A percentile compares a stretch with the other conserved stretches of the same genome.
Evolutionary conservation across 1,140 invertebrate species (phyloP).

Genomic region (Pectinophora gossypiella): DNA sequence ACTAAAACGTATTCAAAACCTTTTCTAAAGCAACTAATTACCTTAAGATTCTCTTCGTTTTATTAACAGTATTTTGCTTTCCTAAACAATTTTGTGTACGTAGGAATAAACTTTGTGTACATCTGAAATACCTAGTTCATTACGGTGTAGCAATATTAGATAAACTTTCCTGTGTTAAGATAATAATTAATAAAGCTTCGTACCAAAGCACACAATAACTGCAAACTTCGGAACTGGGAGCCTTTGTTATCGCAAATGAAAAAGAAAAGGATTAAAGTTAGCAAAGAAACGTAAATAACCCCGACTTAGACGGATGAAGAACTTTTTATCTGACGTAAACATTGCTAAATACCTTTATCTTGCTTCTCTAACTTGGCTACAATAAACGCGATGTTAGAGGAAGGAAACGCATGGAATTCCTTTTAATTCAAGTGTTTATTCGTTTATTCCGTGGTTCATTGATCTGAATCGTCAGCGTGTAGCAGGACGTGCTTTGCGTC

Average conservation of each 20-base stretch:
- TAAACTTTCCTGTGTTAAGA: background rate
- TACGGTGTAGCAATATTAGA: no score
- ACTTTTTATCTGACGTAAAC: slow-evolving; percentile 34
- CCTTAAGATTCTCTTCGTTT: no score
- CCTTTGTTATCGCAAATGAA: slow-evolving; percentile 27
- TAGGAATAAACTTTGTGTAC: no score
- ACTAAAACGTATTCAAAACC: no score
- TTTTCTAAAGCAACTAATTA: no score
- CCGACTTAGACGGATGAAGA: slow-evolving; percentile 22
- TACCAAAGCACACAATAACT: no score
- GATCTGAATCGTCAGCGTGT: background rate
- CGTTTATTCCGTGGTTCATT: background rate
- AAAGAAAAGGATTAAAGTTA: slow-evolving; percentile 31
- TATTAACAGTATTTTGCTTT: no score
- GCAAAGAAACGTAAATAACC: slow-evolving; percentile 35
- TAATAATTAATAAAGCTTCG: no score
- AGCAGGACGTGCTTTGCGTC: no score
- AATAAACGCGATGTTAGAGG: no score
- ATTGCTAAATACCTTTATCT: slow-evolving; percentile 29
- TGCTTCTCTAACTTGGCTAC: slow-evolving; percentile 10
- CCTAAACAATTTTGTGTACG: no score
- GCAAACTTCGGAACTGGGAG: background rate
- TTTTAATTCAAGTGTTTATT: slow-evolving; percentile 1
- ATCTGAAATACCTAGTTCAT: no score
- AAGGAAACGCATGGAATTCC: background rate